Conservation (phyloP, 2,113 vertebrate species). For the Pandion haliaetus region DNA sequence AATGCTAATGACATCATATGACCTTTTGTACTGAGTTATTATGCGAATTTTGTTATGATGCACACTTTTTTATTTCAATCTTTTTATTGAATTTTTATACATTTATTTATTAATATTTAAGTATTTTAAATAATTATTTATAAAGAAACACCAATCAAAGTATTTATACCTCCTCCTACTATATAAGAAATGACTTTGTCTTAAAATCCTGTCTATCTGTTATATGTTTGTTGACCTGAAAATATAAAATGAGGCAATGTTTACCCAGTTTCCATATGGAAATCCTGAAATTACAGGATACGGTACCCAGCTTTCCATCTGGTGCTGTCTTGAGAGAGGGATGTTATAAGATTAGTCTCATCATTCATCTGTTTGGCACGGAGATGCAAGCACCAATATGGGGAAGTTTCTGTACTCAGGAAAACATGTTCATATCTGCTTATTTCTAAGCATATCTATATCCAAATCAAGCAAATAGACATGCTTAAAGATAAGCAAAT, state of each 20-base stretch:
- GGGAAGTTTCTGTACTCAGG: neutral
- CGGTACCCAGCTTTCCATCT: neutral
- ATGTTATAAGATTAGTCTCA: neutral
- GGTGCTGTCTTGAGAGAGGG: neutral
- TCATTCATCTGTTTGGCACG: neutral
- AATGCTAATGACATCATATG: neutral
- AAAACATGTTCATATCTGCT: neutral
- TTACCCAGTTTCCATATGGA: neutral
- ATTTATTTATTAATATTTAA: constrained; percentile 84
- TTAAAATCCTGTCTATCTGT: constrained; percentile 68
- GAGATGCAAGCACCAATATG: neutral
- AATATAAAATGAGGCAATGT: neutral
- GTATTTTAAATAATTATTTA: constrained; percentile 73
- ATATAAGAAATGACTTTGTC: constrained; percentile 35
- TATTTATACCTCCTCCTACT: constrained; percentile 72
- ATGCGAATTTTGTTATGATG: neutral
- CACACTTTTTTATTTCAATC: neutral
- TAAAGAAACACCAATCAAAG: constrained; percentile 35
- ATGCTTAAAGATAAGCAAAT: neutral
- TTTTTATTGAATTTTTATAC: constrained; percentile 37
- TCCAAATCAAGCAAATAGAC: neutral
- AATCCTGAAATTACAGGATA: neutral
- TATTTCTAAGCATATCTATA: neutral
- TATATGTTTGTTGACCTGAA: constrained; percentile 9
- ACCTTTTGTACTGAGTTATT: neutral